Evolutionary conservation across 2,888 invertebrate species (phyloP), one percentile per base, ranked within the genome.

Genomic region (Philaethria dido): DNA sequence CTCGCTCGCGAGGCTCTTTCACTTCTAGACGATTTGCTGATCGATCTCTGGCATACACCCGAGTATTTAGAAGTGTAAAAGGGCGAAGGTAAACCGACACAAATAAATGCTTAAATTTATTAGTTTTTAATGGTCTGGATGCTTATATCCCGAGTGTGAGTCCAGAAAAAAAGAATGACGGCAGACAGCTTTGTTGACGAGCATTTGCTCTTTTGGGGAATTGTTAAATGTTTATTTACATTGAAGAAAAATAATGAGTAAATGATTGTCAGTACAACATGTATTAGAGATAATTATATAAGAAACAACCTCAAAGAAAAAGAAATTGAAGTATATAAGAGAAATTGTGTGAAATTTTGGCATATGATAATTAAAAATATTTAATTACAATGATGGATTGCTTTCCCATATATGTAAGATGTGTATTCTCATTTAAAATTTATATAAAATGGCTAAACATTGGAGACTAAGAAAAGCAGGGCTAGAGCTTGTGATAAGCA

Each of bases 1-100:
- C 93, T 74, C 92, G 94, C 81, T 92, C 93, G 75, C 92, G 94
- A 75, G 88, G 92, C 77, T 77, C 87, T 69, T 89, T 88, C 82
- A 73, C 81, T 78, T 74, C 87, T 71, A 80, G 92, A 76, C 86
- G 90, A 73, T 89, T 86, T 81, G 78, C 82, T 63, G 90, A 90
- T 71, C 81, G 89, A 69, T 82, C 89, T 78, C 86, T 90, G 72
- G 84, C 85, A 42, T 90, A 88, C 81, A 84, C 87, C 73, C 88
- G 92, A 65, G 85, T 86, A 68, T 92, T 87, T 86, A 88, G 87
- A 85, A 78, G 89, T 78, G 80, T 89, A 79, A 93, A 93, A 78
- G 85, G 88, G 76, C 84, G 91, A 91, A 93, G 93, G 93, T 93
- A 93, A 93, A 82, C 84, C 75, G 75, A 82, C 74, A 77, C 74